Conservation (phyloP, 2,888 invertebrate genomes). For the Diabrotica balteata region DNA sequence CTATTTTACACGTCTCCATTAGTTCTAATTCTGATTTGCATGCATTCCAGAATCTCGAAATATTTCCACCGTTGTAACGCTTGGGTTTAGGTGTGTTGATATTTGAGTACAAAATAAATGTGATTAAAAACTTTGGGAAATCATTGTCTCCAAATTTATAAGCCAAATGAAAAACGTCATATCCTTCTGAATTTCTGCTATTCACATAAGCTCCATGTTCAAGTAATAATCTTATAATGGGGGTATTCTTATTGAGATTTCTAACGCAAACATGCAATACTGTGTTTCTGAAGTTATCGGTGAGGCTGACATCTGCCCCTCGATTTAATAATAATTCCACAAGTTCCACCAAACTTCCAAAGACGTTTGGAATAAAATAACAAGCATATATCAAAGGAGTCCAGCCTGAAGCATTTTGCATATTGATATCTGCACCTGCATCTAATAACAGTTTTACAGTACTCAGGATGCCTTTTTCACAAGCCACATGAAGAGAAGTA, state of each 20-base stretch:
- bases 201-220: not conserved
- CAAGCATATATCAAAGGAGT: not conserved
- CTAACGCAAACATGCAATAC: not conserved
- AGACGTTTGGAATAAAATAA: not conserved
- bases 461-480: slow-evolving; percentile 12
- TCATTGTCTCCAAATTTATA: not conserved
- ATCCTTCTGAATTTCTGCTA: not conserved
- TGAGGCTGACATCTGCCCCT: not conserved
- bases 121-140: not conserved
- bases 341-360: not conserved
- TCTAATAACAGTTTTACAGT: not conserved
- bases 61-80: not conserved
- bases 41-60: slow-evolving; percentile 4
- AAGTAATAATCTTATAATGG: not conserved
- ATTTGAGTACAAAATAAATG: not conserved
- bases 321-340: slow-evolving; percentile 3
- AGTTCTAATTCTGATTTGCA: slow-evolving; percentile 4
- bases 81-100: not conserved
- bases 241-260: not conserved
- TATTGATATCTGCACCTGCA: slow-evolving; percentile 7
- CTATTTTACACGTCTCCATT: not conserved
- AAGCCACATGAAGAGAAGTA: slow-evolving; percentile 31
- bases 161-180: not conserved
- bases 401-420: not conserved
- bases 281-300: not conserved